phyloP scores from a whole-genome alignment of 2,113 vertebrate genomes.

The Fregetta grallaria region DNA sequence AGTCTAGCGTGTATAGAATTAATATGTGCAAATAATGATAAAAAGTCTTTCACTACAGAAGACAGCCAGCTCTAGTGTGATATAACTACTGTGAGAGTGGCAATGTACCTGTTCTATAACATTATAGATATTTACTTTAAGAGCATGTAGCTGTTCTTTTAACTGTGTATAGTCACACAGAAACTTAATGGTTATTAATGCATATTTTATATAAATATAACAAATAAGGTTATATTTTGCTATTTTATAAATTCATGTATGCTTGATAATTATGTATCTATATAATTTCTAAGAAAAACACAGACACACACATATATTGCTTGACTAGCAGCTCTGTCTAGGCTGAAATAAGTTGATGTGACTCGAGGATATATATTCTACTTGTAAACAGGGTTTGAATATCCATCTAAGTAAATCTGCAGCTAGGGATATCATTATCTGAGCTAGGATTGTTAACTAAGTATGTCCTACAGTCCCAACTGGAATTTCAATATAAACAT shows the following conservation, averaged over 20 bases:
- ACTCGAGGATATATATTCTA: neutral
- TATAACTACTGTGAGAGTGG: neutral
- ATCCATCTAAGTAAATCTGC: neutral
- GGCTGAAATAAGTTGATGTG: neutral
- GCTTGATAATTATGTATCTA: neutral
- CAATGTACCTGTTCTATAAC: neutral
- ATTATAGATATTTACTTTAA: neutral
- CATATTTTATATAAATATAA: neutral
- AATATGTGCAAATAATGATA: neutral
- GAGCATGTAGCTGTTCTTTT: neutral
- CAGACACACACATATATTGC: rapidly evolving
- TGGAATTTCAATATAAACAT: neutral
- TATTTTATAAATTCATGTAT: neutral
- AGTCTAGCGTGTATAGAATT: neutral
- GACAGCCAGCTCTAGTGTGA: neutral
- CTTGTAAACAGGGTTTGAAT: neutral
- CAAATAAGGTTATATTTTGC: neutral
- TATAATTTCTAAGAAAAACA: neutral
- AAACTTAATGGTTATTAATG: neutral
- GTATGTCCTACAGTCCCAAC: neutral
- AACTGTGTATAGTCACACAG: neutral
- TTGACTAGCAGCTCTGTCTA: neutral
- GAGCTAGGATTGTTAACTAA: neutral
- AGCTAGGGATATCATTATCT: neutral
- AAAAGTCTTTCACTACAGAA: neutral